Conservation (phyloP, 2,797 vertebrate genomes). For the Naso thynnoides region DNA sequence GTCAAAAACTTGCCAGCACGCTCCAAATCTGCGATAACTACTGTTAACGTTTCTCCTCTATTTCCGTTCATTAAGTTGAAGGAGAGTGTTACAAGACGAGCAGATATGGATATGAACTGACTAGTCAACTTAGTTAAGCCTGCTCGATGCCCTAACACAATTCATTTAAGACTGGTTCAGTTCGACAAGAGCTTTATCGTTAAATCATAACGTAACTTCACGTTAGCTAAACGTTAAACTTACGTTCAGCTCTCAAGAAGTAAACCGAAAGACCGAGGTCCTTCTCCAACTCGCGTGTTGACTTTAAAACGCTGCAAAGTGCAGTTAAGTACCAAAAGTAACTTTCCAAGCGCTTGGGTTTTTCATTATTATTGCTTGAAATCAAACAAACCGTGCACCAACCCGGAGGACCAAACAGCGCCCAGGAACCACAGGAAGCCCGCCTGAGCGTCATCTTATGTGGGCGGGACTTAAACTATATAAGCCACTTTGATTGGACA, state of each 20-base stretch:
- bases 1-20: slow-evolving; percentile 8
- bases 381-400: slow-evolving; percentile 29
- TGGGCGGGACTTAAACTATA: slow-evolving; percentile 56
- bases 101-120: not conserved
- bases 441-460: slow-evolving; percentile 70
- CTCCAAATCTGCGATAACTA: not conserved
- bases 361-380: slow-evolving; percentile 27
- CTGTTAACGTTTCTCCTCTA: not conserved
- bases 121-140: not conserved
- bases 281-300: slow-evolving; percentile 1
- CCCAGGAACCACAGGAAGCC: slow-evolving; percentile 80
- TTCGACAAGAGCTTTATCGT: not conserved
- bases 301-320: not conserved
- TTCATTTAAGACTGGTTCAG: not conserved
- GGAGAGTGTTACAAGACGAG: not conserved
- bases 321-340: not conserved
- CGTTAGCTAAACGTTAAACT: slow-evolving; percentile 58
- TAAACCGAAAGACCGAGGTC: slow-evolving; percentile 12
- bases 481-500: slow-evolving; percentile 76
- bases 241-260: slow-evolving; percentile 42
- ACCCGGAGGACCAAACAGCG: slow-evolving; percentile 42
- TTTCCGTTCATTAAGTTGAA: not conserved
- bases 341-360: not conserved
- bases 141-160: not conserved
- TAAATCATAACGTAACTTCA: slow-evolving; percentile 3